Evolutionary conservation across 2,797 vertebrate genomes (phyloP).

Genomic region (Poeciliopsis gracilis): DNA sequence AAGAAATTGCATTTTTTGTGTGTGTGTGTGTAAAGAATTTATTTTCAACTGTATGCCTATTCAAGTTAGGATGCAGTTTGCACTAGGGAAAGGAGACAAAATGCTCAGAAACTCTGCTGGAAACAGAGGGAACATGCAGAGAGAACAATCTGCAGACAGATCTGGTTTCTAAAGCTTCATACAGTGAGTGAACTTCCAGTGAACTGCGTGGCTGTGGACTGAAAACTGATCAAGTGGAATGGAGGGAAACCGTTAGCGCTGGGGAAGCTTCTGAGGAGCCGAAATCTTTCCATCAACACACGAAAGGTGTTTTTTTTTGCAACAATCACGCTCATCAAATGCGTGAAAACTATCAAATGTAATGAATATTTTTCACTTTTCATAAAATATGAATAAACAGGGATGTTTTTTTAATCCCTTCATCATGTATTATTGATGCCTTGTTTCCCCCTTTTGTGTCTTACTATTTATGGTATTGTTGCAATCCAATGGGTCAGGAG

Average conservation of each 20-base stretch:
- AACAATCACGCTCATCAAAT: slow-evolving; percentile 10
- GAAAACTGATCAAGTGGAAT: slow-evolving; percentile 20
- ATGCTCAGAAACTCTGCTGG: background rate
- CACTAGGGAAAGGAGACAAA: background rate
- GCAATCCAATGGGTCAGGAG: background rate
- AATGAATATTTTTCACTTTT: background rate
- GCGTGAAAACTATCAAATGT: background rate
- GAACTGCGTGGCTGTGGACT: slow-evolving; percentile 11
- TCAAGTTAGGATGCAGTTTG: background rate
- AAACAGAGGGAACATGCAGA: slow-evolving; percentile 10
- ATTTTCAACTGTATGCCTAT: background rate
- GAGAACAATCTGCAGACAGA: slow-evolving; percentile 10
- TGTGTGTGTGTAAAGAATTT: background rate
- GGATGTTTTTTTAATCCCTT: slow-evolving; percentile 2
- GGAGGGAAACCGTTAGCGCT: slow-evolving; percentile 6
- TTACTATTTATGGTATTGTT: slow-evolving; percentile 8
- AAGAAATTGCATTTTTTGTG: too few relatives aligned
- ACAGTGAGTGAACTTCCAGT: slow-evolving; percentile 14
- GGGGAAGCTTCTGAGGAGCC: background rate
- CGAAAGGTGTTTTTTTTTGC: background rate
- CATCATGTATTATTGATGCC: slow-evolving; percentile 3
- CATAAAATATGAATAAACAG: background rate
- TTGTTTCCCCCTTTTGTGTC: background rate
- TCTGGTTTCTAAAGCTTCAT: slow-evolving; percentile 20
- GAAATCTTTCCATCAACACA: slow-evolving; percentile 15